Percentiles rank a stretch among this genome's conserved stretches.
Evolutionary conservation across 2,113 vertebrate species (phyloP).

Genomic region (Dicerorhinus sumatrensis): DNA sequence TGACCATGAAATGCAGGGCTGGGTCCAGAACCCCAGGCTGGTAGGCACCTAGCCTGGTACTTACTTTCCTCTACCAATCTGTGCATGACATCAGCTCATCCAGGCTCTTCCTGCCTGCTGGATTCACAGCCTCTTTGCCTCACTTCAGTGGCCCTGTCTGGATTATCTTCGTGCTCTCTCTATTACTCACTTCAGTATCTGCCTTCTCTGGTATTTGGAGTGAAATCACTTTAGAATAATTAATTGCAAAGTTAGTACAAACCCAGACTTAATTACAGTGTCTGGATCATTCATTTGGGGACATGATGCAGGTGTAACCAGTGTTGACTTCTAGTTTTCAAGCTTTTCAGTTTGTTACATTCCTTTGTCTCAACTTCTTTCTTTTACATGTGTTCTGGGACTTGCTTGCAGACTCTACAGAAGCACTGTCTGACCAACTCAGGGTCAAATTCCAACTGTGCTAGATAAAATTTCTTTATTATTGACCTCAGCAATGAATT

Average conservation of each 20-base stretch:
- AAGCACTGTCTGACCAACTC: neutral
- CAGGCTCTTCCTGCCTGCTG: too few species aligned
- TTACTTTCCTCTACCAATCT: neutral
- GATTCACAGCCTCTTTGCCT: neutral
- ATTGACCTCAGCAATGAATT: neutral
- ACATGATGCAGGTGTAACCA: neutral
- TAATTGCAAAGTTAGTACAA: neutral
- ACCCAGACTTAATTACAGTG: conserved; percentile 13
- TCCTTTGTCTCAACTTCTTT: conserved; percentile 1
- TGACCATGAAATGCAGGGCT: neutral
- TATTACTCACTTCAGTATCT: neutral
- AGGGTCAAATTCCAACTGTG: neutral
- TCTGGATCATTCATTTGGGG: neutral
- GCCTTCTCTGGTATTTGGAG: conserved; percentile 23
- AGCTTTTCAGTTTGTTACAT: neutral
- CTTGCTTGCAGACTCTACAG: conserved; percentile 2
- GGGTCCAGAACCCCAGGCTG: fast-evolving
- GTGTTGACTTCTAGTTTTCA: neutral
- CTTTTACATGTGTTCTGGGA: neutral
- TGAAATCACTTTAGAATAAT: neutral
- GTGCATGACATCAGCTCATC: fast-evolving
- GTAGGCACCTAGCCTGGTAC: fast-evolving
- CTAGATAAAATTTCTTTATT: conserved; percentile 27
- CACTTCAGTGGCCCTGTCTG: neutral
- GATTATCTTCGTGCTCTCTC: neutral